Percentiles rank a stretch among this genome's conserved stretches.
Conservation (phyloP, 2,797 vertebrate species). For the Odontamblyopus lacepedii region DNA sequence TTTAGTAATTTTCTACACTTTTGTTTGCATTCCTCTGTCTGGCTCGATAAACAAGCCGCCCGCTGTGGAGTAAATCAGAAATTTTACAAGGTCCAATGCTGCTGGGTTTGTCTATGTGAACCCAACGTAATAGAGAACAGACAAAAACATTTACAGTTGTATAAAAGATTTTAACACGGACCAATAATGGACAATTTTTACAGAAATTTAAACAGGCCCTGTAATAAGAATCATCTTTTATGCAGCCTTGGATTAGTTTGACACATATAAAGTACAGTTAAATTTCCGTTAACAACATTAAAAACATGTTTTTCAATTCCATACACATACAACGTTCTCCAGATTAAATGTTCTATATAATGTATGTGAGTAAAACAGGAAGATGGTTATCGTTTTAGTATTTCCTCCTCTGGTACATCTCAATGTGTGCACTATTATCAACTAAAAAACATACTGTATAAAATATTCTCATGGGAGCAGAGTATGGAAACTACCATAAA, state of each 20-base stretch:
- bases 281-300: neutral
- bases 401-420: slow-evolving; percentile 39
- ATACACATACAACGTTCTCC: slow-evolving; percentile 1
- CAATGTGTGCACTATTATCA: slow-evolving; percentile 10
- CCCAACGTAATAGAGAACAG: neutral
- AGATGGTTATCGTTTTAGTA: slow-evolving; percentile 35
- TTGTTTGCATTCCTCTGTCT: slow-evolving; percentile 66
- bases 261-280: no score
- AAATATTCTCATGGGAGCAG: neutral
- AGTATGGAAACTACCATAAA: neutral
- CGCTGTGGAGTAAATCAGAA: slow-evolving; percentile 50
- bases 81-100: slow-evolving; percentile 40
- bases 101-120: slow-evolving; percentile 20
- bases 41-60: slow-evolving; percentile 59
- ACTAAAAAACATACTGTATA: slow-evolving; percentile 6
- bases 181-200: neutral
- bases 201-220: no score
- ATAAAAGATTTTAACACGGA: neutral
- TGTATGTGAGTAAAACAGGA: slow-evolving; percentile 54
- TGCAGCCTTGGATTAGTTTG: neutral
- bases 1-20: slow-evolving; percentile 54
- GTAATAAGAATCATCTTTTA: neutral
- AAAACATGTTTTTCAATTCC: slow-evolving; percentile 19
- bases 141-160: neutral
- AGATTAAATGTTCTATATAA: slow-evolving; percentile 1